These are phyloP conservation scores for Oscheius sp. DNA, from an alignment of 2,888 invertebrate genomes.

Conservation along the genomic window DNA sequence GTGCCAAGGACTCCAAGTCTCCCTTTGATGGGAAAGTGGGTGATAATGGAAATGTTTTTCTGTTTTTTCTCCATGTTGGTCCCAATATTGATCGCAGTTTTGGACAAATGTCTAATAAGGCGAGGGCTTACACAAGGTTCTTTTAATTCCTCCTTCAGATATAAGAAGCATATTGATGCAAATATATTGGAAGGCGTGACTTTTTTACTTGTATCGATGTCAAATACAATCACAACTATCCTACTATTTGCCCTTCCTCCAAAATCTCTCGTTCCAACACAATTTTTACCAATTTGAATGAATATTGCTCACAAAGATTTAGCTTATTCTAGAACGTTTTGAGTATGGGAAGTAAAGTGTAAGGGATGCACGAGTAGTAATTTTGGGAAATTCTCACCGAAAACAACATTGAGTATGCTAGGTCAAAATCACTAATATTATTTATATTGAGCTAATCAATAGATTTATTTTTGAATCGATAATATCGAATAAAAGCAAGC, in stretches of 20 bases:
- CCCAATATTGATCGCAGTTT: not conserved
- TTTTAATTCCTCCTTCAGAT: not conserved
- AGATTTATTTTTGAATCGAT: no score
- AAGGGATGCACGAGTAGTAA: no score
- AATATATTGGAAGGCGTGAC: not conserved
- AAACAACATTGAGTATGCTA: no score
- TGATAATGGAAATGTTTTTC: slow-evolving; percentile 1
- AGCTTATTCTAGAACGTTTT: no score
- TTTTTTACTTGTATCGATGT: not conserved
- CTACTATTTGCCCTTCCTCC: not conserved
- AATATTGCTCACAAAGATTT: no score
- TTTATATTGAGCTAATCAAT: no score
- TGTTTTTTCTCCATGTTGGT: not conserved
- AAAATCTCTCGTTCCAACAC: no score
- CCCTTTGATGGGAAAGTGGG: not conserved
- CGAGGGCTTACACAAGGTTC: not conserved
- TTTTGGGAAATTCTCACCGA: no score
- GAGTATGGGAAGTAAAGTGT: no score
- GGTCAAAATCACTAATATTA: no score
- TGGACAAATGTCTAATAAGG: not conserved
- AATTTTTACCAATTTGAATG: no score
- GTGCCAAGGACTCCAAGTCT: not conserved
- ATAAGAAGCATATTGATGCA: not conserved
- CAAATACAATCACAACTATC: not conserved
- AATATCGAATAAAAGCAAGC: no score